These are phyloP conservation scores for Aethina tumida DNA, from an alignment of 1,140 invertebrate genomes.

Conservation along the genomic window DNA sequence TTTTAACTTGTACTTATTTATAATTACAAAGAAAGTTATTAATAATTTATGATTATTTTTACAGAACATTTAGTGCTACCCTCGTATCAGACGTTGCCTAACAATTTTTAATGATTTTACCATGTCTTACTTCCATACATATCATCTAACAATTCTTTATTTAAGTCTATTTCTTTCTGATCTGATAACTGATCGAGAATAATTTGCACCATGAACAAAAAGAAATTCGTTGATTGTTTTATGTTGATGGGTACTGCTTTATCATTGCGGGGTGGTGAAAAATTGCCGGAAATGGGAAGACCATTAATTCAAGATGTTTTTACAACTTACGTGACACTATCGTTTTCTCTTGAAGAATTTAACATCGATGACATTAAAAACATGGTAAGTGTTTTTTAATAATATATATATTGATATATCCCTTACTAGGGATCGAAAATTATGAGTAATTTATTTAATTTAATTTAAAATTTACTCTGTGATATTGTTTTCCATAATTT, in stretches of 20 bases:
- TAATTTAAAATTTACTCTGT: not conserved
- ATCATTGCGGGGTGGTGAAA: slow-evolving; percentile 8
- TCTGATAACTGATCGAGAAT: no score
- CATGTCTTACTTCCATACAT: no score
- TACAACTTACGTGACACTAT: slow-evolving; percentile 17
- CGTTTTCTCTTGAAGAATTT: slow-evolving; percentile 12
- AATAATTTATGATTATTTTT: no score
- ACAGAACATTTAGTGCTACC: no score
- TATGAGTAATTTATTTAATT: no score
- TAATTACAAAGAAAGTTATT: no score
- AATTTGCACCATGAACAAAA: slow-evolving; percentile 11
- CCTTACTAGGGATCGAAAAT: not conserved
- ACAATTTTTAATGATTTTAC: no score
- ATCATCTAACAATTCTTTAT: no score
- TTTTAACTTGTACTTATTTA: no score
- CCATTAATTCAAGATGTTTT: slow-evolving; percentile 13
- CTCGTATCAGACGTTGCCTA: no score
- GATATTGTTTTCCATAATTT: not conserved
- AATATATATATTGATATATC: not conserved
- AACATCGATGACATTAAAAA: slow-evolving; percentile 8
- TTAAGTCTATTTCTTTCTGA: no score
- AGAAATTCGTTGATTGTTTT: slow-evolving; percentile 20
- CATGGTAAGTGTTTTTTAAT: slow-evolving; percentile 14
- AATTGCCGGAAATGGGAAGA: slow-evolving; percentile 12
- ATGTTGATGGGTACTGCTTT: slow-evolving; percentile 20